phyloP scores from a whole-genome alignment of 2,113 vertebrate species.

The Rhinoptilus africanus region DNA sequence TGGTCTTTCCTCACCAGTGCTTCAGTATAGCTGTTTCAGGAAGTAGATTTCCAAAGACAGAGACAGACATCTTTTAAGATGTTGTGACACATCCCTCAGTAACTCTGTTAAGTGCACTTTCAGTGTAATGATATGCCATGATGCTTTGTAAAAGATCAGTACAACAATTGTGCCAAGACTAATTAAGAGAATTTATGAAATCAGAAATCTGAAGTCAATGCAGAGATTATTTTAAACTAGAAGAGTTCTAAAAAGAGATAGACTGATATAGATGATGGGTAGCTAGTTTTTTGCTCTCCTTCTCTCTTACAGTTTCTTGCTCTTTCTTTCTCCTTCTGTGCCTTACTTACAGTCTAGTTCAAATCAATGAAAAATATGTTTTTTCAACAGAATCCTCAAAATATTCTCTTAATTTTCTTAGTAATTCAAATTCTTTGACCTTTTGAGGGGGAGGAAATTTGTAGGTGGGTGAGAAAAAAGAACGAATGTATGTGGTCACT shows the following conservation, averaged over 20 bases:
- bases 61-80: neutral
- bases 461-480: neutral
- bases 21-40: neutral
- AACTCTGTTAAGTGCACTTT: neutral
- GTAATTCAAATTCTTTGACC: neutral
- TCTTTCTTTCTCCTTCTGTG: neutral
- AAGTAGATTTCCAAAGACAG: neutral
- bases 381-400: neutral
- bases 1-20: neutral
- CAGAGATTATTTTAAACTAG: neutral
- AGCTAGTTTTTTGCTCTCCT: neutral
- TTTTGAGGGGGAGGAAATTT: accelerated
- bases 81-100: neutral
- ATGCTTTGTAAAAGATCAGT: neutral
- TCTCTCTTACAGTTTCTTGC: neutral
- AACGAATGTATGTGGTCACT: neutral
- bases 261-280: neutral
- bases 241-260: neutral
- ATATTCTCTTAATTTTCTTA: neutral
- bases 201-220: neutral
- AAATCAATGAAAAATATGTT: neutral
- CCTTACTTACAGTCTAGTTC: neutral
- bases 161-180: neutral
- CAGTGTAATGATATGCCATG: neutral
- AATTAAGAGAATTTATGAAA: neutral